These are phyloP conservation scores for Bombus affinis DNA, from an alignment of 1,140 invertebrate genomes.

Conservation along the genomic window DNA sequence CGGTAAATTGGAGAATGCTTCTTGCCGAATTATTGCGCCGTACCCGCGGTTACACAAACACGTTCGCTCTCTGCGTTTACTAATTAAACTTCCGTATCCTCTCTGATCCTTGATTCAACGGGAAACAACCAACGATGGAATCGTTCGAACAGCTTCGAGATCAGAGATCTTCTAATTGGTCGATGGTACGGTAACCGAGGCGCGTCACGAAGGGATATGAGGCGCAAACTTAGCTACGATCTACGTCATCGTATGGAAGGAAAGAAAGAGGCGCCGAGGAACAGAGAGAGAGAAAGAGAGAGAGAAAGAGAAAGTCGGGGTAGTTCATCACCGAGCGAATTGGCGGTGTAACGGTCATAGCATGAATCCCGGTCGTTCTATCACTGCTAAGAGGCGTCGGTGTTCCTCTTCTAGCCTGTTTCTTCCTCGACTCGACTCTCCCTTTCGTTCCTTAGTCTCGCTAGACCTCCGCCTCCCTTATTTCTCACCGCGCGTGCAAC, in stretches of 20 bases:
- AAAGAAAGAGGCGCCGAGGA: slow-evolving; percentile 2
- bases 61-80: too few species aligned
- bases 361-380: slow-evolving; percentile 74
- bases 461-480: slow-evolving; percentile 51
- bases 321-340: slow-evolving; percentile 73
- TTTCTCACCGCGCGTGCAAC: slow-evolving; percentile 48
- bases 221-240: slow-evolving; percentile 21
- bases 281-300: neutral
- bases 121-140: neutral
- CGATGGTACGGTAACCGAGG: slow-evolving; percentile 24
- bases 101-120: neutral
- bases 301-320: slow-evolving; percentile 38
- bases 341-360: slow-evolving; percentile 75
- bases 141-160: neutral
- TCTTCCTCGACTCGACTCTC: neutral
- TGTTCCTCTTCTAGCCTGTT: slow-evolving; percentile 51
- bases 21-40: neutral
- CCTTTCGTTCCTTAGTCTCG: neutral
- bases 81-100: neutral
- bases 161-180: slow-evolving; percentile 59
- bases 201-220: too few species aligned
- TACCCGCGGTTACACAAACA: neutral
- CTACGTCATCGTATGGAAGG: slow-evolving; percentile 2
- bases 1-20: slow-evolving; percentile 31
- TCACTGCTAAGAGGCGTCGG: slow-evolving; percentile 69